Evolutionary conservation across 1,140 invertebrate genomes (phyloP).

Genomic region (Philopotamus ludificatus): DNA sequence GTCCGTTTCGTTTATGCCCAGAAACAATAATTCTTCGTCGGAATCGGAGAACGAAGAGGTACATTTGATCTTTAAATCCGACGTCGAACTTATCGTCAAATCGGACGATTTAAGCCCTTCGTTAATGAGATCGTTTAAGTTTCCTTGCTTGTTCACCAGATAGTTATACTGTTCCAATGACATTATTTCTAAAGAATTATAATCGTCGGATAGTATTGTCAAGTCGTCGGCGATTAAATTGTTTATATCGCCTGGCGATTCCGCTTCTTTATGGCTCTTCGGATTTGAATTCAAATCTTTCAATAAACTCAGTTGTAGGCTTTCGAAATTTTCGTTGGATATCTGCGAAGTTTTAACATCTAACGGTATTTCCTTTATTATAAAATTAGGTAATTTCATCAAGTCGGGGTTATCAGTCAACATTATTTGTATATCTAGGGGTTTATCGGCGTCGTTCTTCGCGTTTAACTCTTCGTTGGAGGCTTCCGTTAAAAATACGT

Average conservation of each 20-base stretch:
- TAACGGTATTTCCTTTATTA: conserved; percentile 9
- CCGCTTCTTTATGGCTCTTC: neutral
- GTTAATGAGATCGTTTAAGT: conserved; percentile 12
- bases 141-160: conserved; percentile 19
- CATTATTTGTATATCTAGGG: conserved; percentile 38
- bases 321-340: neutral
- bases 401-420: conserved; percentile 24
- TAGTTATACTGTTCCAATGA: conserved; percentile 29
- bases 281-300: too few species aligned
- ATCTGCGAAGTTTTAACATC: neutral
- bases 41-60: conserved; percentile 12
- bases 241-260: conserved; percentile 6
- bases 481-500: conserved; percentile 26
- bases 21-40: conserved; percentile 26
- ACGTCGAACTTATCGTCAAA: too few species aligned
- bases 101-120: neutral
- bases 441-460: conserved; percentile 12
- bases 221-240: conserved; percentile 29
- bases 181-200: conserved; percentile 32
- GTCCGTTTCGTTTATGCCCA: conserved; percentile 18
- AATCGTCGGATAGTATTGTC: conserved; percentile 26
- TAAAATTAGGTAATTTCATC: conserved; percentile 32
- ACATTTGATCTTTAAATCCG: conserved; percentile 8
- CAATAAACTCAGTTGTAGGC: neutral
- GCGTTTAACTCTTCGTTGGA: neutral